Base-by-base conservation (phyloP, 2,888 invertebrate species). In the Epirrhoe tristata region DNA sequence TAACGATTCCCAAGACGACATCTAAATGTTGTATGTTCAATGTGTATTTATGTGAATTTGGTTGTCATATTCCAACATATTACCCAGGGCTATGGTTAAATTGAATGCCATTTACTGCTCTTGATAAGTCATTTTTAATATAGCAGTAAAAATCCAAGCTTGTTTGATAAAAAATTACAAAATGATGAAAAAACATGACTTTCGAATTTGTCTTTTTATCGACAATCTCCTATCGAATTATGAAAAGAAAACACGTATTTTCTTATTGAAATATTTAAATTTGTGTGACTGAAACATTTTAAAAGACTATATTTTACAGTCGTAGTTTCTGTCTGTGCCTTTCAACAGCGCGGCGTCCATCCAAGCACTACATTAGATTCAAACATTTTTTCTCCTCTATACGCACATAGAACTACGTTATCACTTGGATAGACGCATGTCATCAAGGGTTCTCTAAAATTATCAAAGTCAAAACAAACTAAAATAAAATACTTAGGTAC, bases 171-270 rank as follows among this genome's bases (percentile, higher is more conserved):
- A 58, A 58, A 43, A 52, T 32, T 55, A 50, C n/a, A 34, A 61
- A 55, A 55, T 7, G 5, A 32, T 14, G 10, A 53, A 55, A 58
- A 54, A 55, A 55, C 3, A 39, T 17, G 5, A 50, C 34, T 43
- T 63, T 39, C 10, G 32, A 17, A 32, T 58, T 63, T 32, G 46
- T 6, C 54, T 32, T 24, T 39, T 16, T 17, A 36, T 52, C 6
- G 50, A n/a, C 50, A 50, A 58, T 54, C 54, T 39, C 6, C n/a
- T 8, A 17, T 51, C 16, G 12, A 16, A 24, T 17, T 17, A 10
- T 24, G 5, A 14, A 46, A 53, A 58, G 12, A 63, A 34, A 53
- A 46, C 54, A 34, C 59, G 8, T 65, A 60, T 65, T 65, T 65
- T 65, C 59, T 14, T 65, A 65, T 8, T 57, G 43, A 17, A 46